phyloP scores from a whole-genome alignment of 2,113 vertebrate species.

The Dipodomys merriami region DNA sequence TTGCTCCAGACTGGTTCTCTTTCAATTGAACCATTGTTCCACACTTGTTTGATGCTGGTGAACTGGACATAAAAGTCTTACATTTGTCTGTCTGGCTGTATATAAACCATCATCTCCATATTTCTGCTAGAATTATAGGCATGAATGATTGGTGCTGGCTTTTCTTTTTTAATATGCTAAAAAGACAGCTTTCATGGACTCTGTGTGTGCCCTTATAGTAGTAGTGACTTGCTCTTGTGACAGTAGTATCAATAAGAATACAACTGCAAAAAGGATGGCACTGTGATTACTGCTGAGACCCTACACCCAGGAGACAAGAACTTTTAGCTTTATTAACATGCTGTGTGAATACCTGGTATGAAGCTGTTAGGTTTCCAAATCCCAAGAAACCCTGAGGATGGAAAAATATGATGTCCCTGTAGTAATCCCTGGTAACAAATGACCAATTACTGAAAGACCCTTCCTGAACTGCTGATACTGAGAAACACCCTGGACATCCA shows the following conservation, averaged over 20 bases:
- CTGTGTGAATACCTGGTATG: not conserved
- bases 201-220: not conserved
- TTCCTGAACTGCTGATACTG: not conserved
- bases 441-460: not conserved
- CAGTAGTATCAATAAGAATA: not conserved
- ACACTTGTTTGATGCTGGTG: too few species aligned
- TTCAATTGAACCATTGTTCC: too few species aligned
- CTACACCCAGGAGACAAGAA: not conserved
- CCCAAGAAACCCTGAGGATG: not conserved
- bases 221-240: not conserved
- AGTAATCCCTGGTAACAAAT: not conserved
- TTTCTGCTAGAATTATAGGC: too few species aligned
- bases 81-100: too few species aligned
- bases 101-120: too few species aligned
- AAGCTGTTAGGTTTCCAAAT: not conserved
- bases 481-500: not conserved
- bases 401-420: not conserved
- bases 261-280: not conserved
- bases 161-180: not conserved
- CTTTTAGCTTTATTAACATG: not conserved
- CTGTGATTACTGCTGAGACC: not conserved
- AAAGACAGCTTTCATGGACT: not conserved
- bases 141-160: too few species aligned
- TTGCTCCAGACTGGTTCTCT: too few species aligned
- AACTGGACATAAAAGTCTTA: too few species aligned